Evolutionary conservation across 2,888 invertebrate species (phyloP).

Genomic region (Lucinisca nassula): DNA sequence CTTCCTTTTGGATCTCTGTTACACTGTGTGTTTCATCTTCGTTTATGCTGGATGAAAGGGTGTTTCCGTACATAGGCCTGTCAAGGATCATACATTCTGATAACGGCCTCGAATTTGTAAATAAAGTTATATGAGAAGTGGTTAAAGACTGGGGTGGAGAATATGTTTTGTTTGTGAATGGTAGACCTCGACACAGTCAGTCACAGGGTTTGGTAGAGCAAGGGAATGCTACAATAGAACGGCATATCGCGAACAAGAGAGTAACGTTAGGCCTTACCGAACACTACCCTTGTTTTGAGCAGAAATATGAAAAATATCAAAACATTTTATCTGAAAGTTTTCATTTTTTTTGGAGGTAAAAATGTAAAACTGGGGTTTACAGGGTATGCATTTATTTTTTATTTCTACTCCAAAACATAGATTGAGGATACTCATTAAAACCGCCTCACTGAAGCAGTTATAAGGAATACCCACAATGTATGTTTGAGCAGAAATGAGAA

Average conservation of each 20-base stretch:
- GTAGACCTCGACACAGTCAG: conserved; percentile 45
- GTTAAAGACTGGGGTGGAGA: conserved; percentile 33
- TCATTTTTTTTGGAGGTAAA: too few relatives aligned
- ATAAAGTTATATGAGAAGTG: conserved; percentile 31
- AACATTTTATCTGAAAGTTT: too few relatives aligned
- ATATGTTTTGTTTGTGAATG: conserved; percentile 18
- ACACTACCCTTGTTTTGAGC: not conserved
- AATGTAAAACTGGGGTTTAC: too few relatives aligned
- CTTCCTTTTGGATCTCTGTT: not conserved
- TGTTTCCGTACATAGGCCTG: conserved; percentile 45
- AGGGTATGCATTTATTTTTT: too few relatives aligned
- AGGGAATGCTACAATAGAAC: conserved; percentile 27
- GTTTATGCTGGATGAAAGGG: conserved; percentile 32
- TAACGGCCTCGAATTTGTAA: conserved; percentile 58
- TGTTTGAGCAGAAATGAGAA: too few relatives aligned
- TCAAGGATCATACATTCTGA: conserved; percentile 55
- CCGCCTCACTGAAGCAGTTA: too few relatives aligned
- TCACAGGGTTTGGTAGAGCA: conserved; percentile 44
- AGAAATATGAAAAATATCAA: too few relatives aligned
- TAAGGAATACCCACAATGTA: too few relatives aligned
- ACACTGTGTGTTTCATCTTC: not conserved
- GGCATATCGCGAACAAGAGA: conserved; percentile 11
- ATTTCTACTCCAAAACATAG: too few relatives aligned
- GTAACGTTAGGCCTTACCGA: not conserved
- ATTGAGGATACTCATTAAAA: too few relatives aligned